A percentile compares a stretch with the other conserved stretches of the same genome.
Evolutionary conservation across 1,140 invertebrate genomes (phyloP).

Genomic region (Coelopa frigida): DNA sequence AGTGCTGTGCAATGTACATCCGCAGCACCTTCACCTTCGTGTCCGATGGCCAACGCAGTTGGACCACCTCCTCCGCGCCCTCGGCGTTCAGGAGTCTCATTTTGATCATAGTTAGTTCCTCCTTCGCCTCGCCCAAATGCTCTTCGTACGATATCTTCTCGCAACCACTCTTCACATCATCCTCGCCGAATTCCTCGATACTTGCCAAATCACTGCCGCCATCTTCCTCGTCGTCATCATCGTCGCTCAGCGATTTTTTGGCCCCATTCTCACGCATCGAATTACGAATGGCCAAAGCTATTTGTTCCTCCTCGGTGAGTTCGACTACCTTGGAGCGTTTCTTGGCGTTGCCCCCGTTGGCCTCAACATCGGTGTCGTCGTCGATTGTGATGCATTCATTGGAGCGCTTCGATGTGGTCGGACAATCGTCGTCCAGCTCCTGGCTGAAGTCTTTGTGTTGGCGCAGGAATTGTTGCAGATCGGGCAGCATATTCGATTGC

Average conservation of each 20-base stretch:
- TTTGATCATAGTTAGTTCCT: slow-evolving; percentile 31
- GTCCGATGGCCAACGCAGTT: slow-evolving; percentile 40
- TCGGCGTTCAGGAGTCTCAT: slow-evolving; percentile 30
- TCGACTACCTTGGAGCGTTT: slow-evolving; percentile 32
- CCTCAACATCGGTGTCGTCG: slow-evolving; percentile 4
- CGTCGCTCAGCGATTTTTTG: slow-evolving; percentile 8
- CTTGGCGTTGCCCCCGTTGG: slow-evolving; percentile 19
- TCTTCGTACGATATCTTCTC: slow-evolving; percentile 28
- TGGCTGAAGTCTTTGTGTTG: slow-evolving; percentile 32
- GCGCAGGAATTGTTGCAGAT: slow-evolving; percentile 29
- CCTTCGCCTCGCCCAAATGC: slow-evolving; percentile 24
- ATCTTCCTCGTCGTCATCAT: slow-evolving; percentile 12
- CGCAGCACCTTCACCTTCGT: slow-evolving; percentile 32
- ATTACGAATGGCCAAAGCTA: slow-evolving; percentile 39
- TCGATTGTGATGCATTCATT: slow-evolving; percentile 11
- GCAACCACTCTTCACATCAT: slow-evolving; percentile 24
- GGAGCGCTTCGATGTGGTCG: slow-evolving; percentile 26
- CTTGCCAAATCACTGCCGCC: slow-evolving; percentile 29
- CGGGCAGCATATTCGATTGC: slow-evolving; percentile 26
- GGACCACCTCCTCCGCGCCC: slow-evolving; percentile 34
- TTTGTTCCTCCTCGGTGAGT: slow-evolving; percentile 38
- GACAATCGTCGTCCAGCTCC: slow-evolving; percentile 19
- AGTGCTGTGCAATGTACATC: slow-evolving; percentile 34
- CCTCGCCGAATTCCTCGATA: slow-evolving; percentile 30
- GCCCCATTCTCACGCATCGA: slow-evolving; percentile 36